These are phyloP conservation scores for Bryconaethiops microstoma DNA, from an alignment of 2,797 vertebrate species.

Conservation along the genomic window DNA sequence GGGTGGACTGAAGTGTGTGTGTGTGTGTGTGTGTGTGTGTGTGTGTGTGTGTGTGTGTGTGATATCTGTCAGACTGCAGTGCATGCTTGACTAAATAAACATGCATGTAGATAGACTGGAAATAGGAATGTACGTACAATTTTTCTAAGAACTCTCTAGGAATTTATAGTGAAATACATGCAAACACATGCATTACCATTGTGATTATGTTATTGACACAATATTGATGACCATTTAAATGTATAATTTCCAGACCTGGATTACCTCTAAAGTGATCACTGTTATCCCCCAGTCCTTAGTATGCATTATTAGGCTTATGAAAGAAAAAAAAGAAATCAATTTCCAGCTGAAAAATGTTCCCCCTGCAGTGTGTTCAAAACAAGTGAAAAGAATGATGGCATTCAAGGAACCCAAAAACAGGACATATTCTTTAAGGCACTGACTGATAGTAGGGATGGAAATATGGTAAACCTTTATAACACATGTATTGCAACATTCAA, in stretches of 20 bases:
- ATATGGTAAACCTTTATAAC: too few relatives aligned
- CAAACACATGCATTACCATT: not conserved
- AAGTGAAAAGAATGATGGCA: not conserved
- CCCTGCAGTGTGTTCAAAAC: not conserved
- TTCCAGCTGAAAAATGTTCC: not conserved
- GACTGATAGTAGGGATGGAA: too few relatives aligned
- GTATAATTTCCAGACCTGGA: not conserved
- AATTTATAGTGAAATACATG: too few relatives aligned
- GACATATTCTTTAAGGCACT: too few relatives aligned
- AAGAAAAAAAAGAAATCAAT: not conserved
- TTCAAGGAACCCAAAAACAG: not conserved
- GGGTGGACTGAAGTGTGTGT: not conserved
- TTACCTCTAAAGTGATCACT: not conserved
- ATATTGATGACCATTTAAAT: not conserved
- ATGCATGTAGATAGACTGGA: not conserved
- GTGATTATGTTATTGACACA: not conserved
- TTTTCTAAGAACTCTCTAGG: not conserved
- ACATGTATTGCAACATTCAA: too few relatives aligned
- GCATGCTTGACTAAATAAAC: not conserved
- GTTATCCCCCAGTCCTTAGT: not conserved
- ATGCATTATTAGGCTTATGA: conserved; percentile 5
- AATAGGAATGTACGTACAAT: not conserved
- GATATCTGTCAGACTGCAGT: not conserved
- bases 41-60: too few relatives aligned
- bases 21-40: not conserved